These are phyloP conservation scores for Sciaenops ocellatus DNA, from an alignment of 2,797 vertebrate species.

Conservation along the genomic window DNA sequence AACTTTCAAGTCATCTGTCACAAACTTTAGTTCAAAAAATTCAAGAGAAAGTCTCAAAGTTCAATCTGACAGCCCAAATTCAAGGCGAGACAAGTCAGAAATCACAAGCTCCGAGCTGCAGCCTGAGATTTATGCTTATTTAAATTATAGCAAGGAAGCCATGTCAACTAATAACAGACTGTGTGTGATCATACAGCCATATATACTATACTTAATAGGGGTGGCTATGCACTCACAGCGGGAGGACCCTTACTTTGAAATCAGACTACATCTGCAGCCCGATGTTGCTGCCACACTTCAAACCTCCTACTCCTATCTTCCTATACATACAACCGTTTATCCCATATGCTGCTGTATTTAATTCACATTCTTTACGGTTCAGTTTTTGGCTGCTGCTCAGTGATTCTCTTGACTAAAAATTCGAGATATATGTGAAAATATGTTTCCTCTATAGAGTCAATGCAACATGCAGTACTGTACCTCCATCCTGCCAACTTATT, in stretches of 20 bases:
- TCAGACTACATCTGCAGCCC: constrained; percentile 18
- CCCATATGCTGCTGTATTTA: constrained; percentile 27
- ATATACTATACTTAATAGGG: neutral
- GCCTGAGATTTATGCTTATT: constrained; percentile 20
- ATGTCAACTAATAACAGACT: constrained; percentile 15
- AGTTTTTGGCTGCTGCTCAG: constrained; percentile 17
- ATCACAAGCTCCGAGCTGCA: constrained; percentile 20
- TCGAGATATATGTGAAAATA: neutral
- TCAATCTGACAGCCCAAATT: constrained; percentile 46
- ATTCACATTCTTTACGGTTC: constrained; percentile 9
- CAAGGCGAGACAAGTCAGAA: constrained; percentile 31
- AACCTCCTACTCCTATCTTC: constrained; percentile 19
- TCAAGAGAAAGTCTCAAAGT: constrained; percentile 42
- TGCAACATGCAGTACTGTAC: neutral
- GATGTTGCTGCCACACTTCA: constrained; percentile 31
- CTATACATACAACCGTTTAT: constrained; percentile 51
- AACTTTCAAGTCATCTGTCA: constrained; percentile 67
- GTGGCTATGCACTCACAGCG: neutral
- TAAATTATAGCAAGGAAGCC: constrained; percentile 9
- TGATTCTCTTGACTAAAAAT: constrained; percentile 46
- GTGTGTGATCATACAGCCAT: constrained; percentile 12
- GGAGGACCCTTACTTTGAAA: constrained; percentile 22
- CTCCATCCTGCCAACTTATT: neutral
- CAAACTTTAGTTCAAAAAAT: constrained; percentile 65
- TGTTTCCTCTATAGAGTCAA: neutral